These are phyloP conservation scores for Sparidentex hasta DNA, from an alignment of 2,797 vertebrate species.

Conservation along the genomic window DNA sequence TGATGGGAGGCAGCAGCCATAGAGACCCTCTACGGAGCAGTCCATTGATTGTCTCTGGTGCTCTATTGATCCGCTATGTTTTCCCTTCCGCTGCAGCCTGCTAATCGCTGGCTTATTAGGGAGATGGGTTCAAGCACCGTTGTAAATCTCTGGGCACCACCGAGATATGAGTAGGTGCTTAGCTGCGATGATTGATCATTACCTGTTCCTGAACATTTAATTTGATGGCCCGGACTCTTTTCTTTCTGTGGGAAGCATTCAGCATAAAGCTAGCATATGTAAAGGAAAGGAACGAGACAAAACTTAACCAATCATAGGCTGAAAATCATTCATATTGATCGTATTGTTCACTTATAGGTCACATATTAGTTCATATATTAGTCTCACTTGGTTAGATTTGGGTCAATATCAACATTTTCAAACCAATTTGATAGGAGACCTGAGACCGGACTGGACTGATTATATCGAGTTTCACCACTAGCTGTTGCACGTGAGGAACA, in stretches of 20 bases:
- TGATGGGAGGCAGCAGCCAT: neutral
- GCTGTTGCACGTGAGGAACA: too few species aligned
- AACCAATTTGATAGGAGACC: too few species aligned
- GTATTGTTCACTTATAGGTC: neutral
- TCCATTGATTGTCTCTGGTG: slow-evolving; percentile 76
- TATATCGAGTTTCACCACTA: too few species aligned
- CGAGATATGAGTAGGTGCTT: slow-evolving; percentile 51
- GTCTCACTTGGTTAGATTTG: too few species aligned
- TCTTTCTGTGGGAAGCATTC: slow-evolving; percentile 4
- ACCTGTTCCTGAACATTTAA: slow-evolving; percentile 27
- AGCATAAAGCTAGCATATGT: neutral
- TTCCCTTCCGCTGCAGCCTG: slow-evolving; percentile 68
- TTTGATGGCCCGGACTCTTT: slow-evolving; percentile 22
- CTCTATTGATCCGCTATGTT: slow-evolving; percentile 82
- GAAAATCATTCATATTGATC: neutral
- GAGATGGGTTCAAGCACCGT: slow-evolving; percentile 58
- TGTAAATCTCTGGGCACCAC: slow-evolving; percentile 47
- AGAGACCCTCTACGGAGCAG: slow-evolving; percentile 45
- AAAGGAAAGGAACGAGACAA: neutral
- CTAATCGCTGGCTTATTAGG: slow-evolving; percentile 77
- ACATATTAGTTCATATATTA: too few species aligned
- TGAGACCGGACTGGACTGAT: too few species aligned
- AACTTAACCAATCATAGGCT: neutral
- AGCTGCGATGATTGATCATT: slow-evolving; percentile 44
- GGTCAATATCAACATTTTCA: too few species aligned